Evolutionary conservation across 1,140 invertebrate genomes (phyloP).

Genomic region (Harpegnathos saltator): DNA sequence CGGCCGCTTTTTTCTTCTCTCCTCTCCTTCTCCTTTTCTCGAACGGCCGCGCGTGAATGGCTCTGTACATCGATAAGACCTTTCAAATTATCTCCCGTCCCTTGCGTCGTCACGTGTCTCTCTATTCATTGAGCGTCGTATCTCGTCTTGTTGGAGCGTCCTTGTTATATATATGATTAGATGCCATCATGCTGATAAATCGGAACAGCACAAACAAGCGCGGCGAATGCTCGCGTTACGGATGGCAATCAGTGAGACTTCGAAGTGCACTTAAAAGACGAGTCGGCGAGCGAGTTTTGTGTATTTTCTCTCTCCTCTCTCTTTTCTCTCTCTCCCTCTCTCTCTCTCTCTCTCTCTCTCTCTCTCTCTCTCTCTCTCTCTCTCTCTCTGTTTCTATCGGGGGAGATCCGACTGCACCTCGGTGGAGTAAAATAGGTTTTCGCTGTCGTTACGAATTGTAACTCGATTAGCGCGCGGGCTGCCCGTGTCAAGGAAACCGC

Average conservation of each 20-base stretch:
- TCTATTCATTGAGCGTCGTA: neutral
- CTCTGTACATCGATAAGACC: too few relatives aligned
- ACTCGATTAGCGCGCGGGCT: slow-evolving; percentile 12
- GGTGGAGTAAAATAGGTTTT: slow-evolving; percentile 21
- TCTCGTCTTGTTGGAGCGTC: neutral
- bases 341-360: neutral
- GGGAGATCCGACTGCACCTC: neutral
- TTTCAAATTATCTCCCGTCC: too few relatives aligned
- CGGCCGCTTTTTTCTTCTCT: neutral
- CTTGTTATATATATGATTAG: slow-evolving; percentile 7
- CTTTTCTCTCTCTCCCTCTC: neutral
- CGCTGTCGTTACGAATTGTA: slow-evolving; percentile 32
- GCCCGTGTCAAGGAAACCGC: slow-evolving; percentile 41
- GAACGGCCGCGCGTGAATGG: too few relatives aligned
- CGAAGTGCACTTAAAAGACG: slow-evolving; percentile 8
- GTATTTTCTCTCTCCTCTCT: neutral
- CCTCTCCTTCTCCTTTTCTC: too few relatives aligned
- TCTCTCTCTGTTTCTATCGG: neutral
- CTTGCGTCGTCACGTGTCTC: too few relatives aligned
- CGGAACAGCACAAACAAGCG: neutral
- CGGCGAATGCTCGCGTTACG: neutral
- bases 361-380: too few relatives aligned
- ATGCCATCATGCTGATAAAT: neutral
- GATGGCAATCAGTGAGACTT: neutral
- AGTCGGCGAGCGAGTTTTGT: neutral